Evolutionary conservation across 2,797 vertebrate species (phyloP), one percentile per base, ranked within the genome.

Genomic region (Cryptoprocta ferox): DNA sequence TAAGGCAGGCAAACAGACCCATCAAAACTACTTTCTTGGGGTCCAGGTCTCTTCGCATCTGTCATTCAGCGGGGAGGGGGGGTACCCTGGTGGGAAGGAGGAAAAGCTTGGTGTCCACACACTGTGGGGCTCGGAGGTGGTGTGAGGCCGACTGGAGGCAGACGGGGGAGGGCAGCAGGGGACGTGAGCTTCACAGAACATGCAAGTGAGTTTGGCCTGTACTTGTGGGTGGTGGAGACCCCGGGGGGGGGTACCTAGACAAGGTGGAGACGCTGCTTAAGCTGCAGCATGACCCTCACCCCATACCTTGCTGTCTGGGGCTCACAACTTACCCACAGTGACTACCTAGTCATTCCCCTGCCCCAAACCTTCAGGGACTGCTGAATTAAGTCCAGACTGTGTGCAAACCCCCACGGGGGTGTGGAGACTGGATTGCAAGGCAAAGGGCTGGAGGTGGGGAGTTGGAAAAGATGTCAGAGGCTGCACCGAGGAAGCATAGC

Each of bases 31-130:
- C 70, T 18, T 35, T 59, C 83, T 73, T 13, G 37, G 48, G 59
- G 30, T 73, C n/a, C 48, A 37, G 2, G 7, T 56, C n/a, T 81
- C 42, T 68, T 45, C 78, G 15, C 28, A 5, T n/a, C 26, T 53
- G 8, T 73, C 61, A 24, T 39, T 42, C 0, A 42, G 42, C 6
- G 3, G 48, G 11, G 48, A 3, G 11, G 12, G 3, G 0, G 53
- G 65, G 13, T 37, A 13, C 28, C 48, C 81, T 88, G 65, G 39
- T 66, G 78, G 30, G 65, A 87, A 66, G 56, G 35, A 63, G n/a
- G 18, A 71, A 35, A 75, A 85, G 10, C 19, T 53, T 2, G 3
- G 6, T 9, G 42, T 83, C 32, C 14, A 18, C 3, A 32, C 30
- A 82, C 14, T 2, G 1, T 1, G 35, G 19, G 26, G 3, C 15